Base-by-base conservation (phyloP, 2,113 vertebrate genomes). In the Guaruba guarouba region DNA sequence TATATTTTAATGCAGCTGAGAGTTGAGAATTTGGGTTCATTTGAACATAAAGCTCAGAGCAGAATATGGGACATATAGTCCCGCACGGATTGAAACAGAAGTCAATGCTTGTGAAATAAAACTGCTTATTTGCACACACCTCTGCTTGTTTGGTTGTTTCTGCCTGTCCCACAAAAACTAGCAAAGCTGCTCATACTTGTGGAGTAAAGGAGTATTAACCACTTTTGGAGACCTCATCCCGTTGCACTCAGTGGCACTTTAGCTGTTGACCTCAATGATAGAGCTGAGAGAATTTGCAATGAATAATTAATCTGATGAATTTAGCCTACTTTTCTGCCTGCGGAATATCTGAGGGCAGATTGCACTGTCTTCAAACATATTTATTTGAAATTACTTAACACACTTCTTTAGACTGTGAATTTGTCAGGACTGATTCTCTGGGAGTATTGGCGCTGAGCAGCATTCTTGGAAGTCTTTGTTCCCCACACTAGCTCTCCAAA, bases 271-370 rank as follows among this genome's bases (percentile, higher is more conserved):
- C 96, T 96, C 90, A 89, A 82, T 95, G 95, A 82, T 12, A 91
- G 80, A 92, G 88, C 82, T 91, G 76, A 76, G 88, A 93, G 96
- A 96, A 94, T 96, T 94, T 93, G 77, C 62, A 87, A 96, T 97
- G 83, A 97, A 97, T 97, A 96, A 97, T 97, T 97, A 96, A 97
- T 91, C 90, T 85, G 92, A 92, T 93, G 80, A 96, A 94, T 92
- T 96, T 96, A 96, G 95, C 96, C 95, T 97, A 97, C 90, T 96
- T 97, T 97, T 93, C 93, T 89, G 93, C 90, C 92, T 94, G 92
- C 13, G 1, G 89, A 96, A 77, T 94, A 94, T 96, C 90, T 95
- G 88, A 96, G 73, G 92, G 86, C 93, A 96, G 62, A 95, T 73
- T 93, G 59, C 71, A 41, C 86, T 87, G 44, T 73, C 77, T 96